A percentile compares a stretch with the other conserved stretches of the same genome.
Conservation (phyloP, 2,113 vertebrate genomes). For the Dendrocopos noguchii region DNA sequence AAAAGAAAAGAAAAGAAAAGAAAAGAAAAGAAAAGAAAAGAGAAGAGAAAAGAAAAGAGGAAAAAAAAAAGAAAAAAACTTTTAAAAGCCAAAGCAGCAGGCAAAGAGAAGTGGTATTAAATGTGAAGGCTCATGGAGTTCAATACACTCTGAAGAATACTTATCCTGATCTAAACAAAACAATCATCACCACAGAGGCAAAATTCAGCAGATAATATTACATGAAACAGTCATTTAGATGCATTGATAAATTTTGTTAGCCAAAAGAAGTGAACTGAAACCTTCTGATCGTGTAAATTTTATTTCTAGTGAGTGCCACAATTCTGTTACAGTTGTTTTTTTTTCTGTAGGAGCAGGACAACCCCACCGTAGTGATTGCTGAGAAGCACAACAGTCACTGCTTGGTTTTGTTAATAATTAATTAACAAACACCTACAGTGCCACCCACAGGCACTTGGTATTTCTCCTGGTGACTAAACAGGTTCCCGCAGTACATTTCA, state of each 20-base stretch:
- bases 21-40: too few species aligned
- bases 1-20: too few species aligned
- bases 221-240: background rate
- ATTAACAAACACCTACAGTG: conserved; percentile 33
- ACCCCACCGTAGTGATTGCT: background rate
- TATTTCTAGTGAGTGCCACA: background rate
- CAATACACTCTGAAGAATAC: background rate
- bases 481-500: background rate
- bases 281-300: background rate
- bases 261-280: background rate
- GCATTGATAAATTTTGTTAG: background rate
- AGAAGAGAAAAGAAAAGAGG: background rate
- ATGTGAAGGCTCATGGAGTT: background rate
- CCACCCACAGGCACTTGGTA: conserved; percentile 6
- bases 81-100: background rate
- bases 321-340: background rate
- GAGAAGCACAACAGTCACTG: background rate
- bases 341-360: background rate
- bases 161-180: background rate
- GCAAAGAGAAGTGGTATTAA: background rate
- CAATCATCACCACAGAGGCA: background rate
- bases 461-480: background rate
- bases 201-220: background rate
- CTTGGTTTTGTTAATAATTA: background rate
- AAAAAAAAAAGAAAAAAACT: too few species aligned